phyloP scores from a whole-genome alignment of 2,888 invertebrate genomes.

The Morpho helenor region DNA sequence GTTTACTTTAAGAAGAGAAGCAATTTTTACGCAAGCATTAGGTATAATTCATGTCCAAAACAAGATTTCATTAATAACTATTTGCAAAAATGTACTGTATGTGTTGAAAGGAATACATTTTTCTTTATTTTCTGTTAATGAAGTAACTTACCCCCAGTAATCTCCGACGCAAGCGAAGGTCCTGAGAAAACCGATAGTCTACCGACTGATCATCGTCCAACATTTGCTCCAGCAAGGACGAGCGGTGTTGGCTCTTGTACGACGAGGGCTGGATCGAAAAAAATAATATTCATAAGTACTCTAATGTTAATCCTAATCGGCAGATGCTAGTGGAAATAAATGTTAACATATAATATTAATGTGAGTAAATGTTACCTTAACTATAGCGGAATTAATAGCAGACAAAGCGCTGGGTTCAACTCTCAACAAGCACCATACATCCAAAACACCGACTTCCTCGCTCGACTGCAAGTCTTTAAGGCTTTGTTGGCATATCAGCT shows the following conservation, averaged over 20 bases:
- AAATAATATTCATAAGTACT: too few species aligned
- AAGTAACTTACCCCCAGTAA: background rate
- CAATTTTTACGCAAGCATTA: too few species aligned
- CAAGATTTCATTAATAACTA: too few species aligned
- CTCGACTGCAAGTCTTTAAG: constrained; percentile 18
- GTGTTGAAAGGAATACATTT: too few species aligned
- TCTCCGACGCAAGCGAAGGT: constrained; percentile 12
- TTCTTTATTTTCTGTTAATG: too few species aligned
- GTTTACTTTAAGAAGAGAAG: too few species aligned
- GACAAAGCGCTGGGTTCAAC: constrained; percentile 31
- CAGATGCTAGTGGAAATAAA: too few species aligned
- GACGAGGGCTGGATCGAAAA: background rate
- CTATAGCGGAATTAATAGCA: constrained; percentile 27
- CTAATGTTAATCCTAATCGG: too few species aligned
- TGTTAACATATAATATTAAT: too few species aligned
- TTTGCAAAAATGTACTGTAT: too few species aligned
- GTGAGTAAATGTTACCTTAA: constrained; percentile 1
- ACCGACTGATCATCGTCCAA: constrained; percentile 18
- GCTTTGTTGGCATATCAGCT: constrained; percentile 16
- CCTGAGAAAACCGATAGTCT: constrained; percentile 12
- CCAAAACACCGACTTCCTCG: constrained; percentile 51
- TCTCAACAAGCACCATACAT: constrained; percentile 50
- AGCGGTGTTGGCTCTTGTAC: constrained; percentile 6
- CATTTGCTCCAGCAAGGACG: constrained; percentile 18
- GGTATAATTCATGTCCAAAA: too few species aligned